Base-by-base conservation (phyloP, 2,888 invertebrate genomes). In the Sabatieria punctata region DNA sequence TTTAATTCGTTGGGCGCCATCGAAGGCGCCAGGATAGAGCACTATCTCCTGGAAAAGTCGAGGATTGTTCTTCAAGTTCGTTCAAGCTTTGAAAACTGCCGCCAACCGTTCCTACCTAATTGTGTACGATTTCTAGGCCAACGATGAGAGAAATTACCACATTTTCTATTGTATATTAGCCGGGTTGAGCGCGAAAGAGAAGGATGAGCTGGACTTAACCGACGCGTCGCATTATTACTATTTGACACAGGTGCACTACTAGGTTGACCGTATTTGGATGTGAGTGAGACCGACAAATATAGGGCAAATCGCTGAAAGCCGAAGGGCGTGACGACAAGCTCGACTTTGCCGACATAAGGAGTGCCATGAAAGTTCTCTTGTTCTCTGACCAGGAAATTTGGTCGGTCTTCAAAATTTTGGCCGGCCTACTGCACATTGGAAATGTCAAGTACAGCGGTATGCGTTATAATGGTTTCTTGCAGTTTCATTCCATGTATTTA, bases 1-100 rank as follows among this genome's bases (percentile, higher is more conserved):
- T 99, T 97, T 69, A 91, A 84, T 68, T 78, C 78, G 52, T 75
- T 77, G 51, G 97, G 97, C 15, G 85, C 88, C 2, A 97, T 99
- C 53, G 93, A 95, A 69, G 97, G 97, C 43, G 97, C 95, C 33
- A 86, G 88, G 71, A 97, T 97, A 63, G 93, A 97, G 68, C 95
- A 97, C 66, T 99, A 97, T 71, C 74, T 99, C 53, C 69, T 97
- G 64, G 97, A 97, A 69, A 97, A 97, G 68, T 93, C 93, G 42
- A 77, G 95, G 55, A 89, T 95, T 61, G 91, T 95, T 1, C 84
- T 82, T 36, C 91, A 93, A 68, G 65, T n/a, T n/a, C n/a, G n/a
- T n/a, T n/a, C n/a, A n/a, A n/a, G n/a, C n/a, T n/a, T n/a, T n/a
- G n/a, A n/a, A n/a, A n/a, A n/a, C n/a, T n/a, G n/a, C n/a, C n/a